Conservation (phyloP, 2,113 vertebrate genomes). For the Cryptomyrus ogoouensis region DNA sequence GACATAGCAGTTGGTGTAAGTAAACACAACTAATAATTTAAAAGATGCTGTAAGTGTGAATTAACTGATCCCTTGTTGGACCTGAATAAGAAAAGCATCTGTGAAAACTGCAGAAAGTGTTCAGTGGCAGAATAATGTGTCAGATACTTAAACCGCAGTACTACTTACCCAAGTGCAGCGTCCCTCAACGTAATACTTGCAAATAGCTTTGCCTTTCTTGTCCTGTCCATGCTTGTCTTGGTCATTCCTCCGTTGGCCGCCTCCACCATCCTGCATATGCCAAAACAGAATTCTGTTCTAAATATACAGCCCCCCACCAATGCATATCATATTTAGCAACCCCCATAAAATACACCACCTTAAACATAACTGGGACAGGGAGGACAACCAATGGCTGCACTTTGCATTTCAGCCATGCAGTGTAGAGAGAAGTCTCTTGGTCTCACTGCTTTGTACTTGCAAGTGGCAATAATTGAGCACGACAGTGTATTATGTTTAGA, state of each 20-base stretch:
- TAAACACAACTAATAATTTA: neutral
- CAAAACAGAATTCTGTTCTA: neutral
- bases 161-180: conserved; percentile 84
- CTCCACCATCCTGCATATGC: conserved; percentile 48
- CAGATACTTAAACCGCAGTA: neutral
- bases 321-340: neutral
- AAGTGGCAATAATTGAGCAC: neutral
- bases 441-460: neutral
- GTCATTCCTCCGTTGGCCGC: conserved; percentile 65
- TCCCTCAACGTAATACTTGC: conserved; percentile 95
- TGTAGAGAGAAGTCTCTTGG: neutral
- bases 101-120: neutral
- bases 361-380: neutral
- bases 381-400: neutral
- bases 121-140: neutral
- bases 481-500: neutral
- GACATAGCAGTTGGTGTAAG: neutral
- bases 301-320: conserved; percentile 1
- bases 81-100: neutral
- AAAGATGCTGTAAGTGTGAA: neutral
- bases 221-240: conserved; percentile 79
- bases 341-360: neutral
- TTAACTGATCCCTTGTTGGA: neutral
- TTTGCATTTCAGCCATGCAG: neutral
- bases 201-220: conserved; percentile 93